A percentile compares a stretch with the other conserved stretches of the same genome.
Conservation (phyloP, 1,140 invertebrate species). For the Adoxophyes honmai region DNA sequence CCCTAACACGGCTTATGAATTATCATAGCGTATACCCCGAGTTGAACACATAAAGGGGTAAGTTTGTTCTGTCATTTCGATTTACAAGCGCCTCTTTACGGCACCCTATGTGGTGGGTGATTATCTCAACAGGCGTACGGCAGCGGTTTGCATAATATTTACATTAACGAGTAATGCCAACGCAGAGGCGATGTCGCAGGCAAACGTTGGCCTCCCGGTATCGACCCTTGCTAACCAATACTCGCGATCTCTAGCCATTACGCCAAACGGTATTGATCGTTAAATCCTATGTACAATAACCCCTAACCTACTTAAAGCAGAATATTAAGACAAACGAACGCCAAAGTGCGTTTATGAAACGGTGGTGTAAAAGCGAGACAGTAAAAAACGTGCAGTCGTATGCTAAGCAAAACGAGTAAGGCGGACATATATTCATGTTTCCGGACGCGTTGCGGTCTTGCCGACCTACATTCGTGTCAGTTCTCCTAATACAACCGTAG, state of each 20-base stretch:
- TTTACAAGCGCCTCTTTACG: not conserved
- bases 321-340: too few species aligned
- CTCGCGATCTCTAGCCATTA: not conserved
- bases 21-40: not conserved
- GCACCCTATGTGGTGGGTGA: conserved; percentile 2
- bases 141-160: conserved; percentile 35
- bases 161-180: conserved; percentile 25
- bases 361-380: too few species aligned
- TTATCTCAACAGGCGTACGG: conserved; percentile 24
- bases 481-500: not conserved
- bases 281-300: too few species aligned
- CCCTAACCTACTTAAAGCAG: too few species aligned
- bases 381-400: not conserved
- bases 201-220: conserved; percentile 18
- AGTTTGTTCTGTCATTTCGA: conserved; percentile 9
- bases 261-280: too few species aligned
- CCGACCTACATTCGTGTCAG: conserved; percentile 1
- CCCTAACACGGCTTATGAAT: conserved; percentile 9
- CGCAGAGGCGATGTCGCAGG: conserved; percentile 4
- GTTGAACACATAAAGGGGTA: not conserved
- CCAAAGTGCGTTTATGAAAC: too few species aligned
- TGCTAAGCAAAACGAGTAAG: conserved; percentile 2
- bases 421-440: not conserved
- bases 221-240: conserved; percentile 18
- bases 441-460: conserved; percentile 1